Evolutionary conservation across 2,113 vertebrate species (phyloP).

Genomic region (Plecturocebus donacophilus): DNA sequence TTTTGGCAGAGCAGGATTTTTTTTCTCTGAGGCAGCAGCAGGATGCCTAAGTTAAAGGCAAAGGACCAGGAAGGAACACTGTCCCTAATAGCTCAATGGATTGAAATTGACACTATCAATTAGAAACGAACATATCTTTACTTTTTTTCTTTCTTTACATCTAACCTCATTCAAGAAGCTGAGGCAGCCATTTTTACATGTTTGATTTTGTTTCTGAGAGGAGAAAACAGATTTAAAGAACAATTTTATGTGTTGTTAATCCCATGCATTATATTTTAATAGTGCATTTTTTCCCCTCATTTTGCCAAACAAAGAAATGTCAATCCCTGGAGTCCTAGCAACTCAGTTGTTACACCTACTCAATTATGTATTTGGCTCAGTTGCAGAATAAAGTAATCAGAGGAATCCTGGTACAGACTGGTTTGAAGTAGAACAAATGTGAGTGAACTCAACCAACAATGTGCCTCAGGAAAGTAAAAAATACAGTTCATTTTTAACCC

Average conservation of each 20-base stretch:
- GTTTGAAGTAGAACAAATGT: constrained; percentile 39
- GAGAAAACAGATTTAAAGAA: background rate
- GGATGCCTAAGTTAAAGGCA: background rate
- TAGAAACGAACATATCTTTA: background rate
- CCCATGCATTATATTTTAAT: constrained; percentile 5
- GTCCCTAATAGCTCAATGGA: background rate
- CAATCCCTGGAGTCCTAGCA: constrained; percentile 41
- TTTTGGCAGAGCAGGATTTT: background rate
- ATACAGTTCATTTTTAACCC: background rate
- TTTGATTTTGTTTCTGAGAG: background rate
- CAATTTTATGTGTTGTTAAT: background rate
- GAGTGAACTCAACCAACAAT: constrained; percentile 34
- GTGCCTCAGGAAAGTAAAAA: background rate
- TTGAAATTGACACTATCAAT: background rate
- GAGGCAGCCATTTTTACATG: background rate
- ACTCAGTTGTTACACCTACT: constrained; percentile 51
- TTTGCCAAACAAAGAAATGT: constrained; percentile 43
- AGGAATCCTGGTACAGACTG: constrained; percentile 45
- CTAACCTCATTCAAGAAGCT: background rate
- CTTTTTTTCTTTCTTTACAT: background rate
- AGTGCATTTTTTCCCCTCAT: constrained; percentile 20
- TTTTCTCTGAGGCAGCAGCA: background rate
- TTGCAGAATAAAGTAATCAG: constrained; percentile 56
- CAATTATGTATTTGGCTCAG: constrained; percentile 59
- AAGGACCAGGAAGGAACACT: background rate